Percentiles rank a stretch among this genome's conserved stretches.
These are phyloP conservation scores for Cylindroiulus punctatus DNA, from an alignment of 2,888 invertebrate genomes.

Conservation along the genomic window DNA sequence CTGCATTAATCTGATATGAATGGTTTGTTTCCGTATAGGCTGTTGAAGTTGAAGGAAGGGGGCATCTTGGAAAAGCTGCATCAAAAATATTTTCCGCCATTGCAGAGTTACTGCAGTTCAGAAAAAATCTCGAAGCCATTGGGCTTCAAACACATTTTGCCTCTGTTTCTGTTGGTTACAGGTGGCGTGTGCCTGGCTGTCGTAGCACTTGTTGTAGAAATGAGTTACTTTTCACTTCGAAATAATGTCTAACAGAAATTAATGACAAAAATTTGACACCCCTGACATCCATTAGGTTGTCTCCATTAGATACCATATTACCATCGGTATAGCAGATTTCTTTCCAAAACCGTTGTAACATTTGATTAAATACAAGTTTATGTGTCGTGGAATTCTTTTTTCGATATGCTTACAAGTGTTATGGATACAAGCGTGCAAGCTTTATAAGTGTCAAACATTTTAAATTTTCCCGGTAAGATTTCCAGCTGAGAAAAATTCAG, in stretches of 20 bases:
- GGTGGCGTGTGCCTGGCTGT: not conserved
- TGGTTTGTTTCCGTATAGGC: constrained; percentile 7
- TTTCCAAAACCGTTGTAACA: too few species aligned
- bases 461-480: not conserved
- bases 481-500: not conserved
- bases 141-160: constrained; percentile 44
- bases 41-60: constrained; percentile 47
- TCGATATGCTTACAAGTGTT: too few species aligned
- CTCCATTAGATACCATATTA: too few species aligned
- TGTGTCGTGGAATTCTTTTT: too few species aligned
- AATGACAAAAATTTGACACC: too few species aligned
- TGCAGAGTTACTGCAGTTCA: not conserved
- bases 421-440: too few species aligned
- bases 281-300: too few species aligned
- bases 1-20: not conserved
- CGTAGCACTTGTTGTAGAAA: not conserved
- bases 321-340: too few species aligned
- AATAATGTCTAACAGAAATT: too few species aligned
- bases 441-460: too few species aligned
- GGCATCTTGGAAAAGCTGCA: constrained; percentile 46
- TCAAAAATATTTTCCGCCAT: constrained; percentile 45
- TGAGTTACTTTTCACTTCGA: not conserved
- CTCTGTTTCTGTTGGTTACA: constrained; percentile 30
- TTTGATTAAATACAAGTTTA: too few species aligned
- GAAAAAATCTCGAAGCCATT: not conserved